Conservation (phyloP, 2,113 vertebrate species). For the Triplophysa rosa region DNA sequence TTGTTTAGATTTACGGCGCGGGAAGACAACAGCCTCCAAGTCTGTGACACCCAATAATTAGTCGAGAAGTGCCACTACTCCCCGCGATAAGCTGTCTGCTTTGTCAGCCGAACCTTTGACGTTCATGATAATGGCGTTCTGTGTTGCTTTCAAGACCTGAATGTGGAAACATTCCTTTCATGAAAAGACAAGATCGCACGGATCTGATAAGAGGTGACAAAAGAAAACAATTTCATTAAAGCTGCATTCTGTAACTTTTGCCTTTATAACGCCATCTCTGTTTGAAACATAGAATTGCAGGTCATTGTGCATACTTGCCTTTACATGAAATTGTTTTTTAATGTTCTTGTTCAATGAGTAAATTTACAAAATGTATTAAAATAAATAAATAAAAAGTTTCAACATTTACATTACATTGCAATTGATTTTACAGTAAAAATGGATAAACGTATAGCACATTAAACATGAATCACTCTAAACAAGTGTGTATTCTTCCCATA, state of each 20-base stretch:
- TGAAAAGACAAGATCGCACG: neutral
- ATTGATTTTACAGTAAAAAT: too few relatives aligned
- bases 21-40: constrained; percentile 28
- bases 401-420: too few relatives aligned
- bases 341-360: neutral
- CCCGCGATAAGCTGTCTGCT: constrained; percentile 39
- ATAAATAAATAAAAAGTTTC: too few relatives aligned
- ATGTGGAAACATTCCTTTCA: constrained; percentile 34
- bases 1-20: constrained; percentile 19
- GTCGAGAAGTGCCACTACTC: constrained; percentile 34
- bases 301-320: neutral
- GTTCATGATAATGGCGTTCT: constrained; percentile 22
- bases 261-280: too few relatives aligned
- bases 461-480: neutral
- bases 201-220: constrained; percentile 14
- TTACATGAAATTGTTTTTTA: neutral
- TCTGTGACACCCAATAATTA: constrained; percentile 49
- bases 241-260: too few relatives aligned
- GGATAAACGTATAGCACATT: neutral
- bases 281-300: too few relatives aligned
- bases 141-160: constrained; percentile 39
- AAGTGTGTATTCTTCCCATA: neutral
- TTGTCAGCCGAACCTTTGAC: constrained; percentile 42
- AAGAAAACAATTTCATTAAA: neutral
- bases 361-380: too few relatives aligned